A percentile compares a stretch with the other conserved stretches of the same genome.
These are phyloP conservation scores for Dipodomys stephensi DNA, from an alignment of 2,113 vertebrate genomes.

Conservation along the genomic window DNA sequence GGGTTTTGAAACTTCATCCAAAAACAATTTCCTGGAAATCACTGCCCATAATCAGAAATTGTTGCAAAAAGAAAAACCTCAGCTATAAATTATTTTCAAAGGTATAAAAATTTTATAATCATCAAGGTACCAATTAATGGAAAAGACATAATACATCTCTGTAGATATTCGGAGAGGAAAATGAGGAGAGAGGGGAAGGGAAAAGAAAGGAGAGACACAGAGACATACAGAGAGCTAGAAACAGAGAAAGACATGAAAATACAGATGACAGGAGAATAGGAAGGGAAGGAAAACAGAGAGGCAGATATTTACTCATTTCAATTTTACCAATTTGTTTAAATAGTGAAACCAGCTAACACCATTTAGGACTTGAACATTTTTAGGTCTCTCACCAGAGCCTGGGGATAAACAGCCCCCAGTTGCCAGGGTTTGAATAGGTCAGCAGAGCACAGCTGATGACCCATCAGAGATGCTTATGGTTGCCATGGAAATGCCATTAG, in stretches of 20 bases:
- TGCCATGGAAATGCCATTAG: neutral
- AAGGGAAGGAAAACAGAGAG: too few species aligned
- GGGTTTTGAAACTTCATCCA: slow-evolving; percentile 3
- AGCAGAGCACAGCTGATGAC: neutral
- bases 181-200: too few species aligned
- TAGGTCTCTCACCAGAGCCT: neutral
- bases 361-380: neutral
- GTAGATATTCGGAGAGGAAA: neutral
- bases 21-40: neutral
- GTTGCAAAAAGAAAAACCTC: neutral
- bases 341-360: neutral
- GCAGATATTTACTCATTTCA: neutral
- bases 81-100: neutral
- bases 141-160: neutral
- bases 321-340: neutral
- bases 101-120: neutral
- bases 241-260: too few species aligned
- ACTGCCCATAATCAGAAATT: slow-evolving; percentile 14
- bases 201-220: too few species aligned
- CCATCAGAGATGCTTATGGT: neutral
- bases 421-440: neutral
- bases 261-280: too few species aligned
- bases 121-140: neutral
- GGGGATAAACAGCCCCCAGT: neutral
- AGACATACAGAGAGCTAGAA: too few species aligned